Base-by-base conservation (phyloP, 2,797 vertebrate genomes). In the Siniperca scherzeri region DNA sequence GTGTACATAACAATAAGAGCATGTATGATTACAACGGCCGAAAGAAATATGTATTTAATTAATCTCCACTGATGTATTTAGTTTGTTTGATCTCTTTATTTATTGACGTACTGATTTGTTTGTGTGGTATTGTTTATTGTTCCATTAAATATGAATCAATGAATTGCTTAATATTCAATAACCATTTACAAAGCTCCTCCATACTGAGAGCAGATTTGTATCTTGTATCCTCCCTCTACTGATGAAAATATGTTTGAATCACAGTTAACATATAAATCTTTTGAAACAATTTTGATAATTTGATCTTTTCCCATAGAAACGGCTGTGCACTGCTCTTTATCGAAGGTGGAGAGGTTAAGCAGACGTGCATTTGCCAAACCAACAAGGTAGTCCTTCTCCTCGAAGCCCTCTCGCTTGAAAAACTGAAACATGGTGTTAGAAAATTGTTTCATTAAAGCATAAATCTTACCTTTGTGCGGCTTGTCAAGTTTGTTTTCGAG, bases 141-240 rank as follows among this genome's bases (percentile, higher is more conserved):
- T 70, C 13, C 22, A 59, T 67, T 79, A 56, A 53, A 68, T 52
- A 27, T 70, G 6, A 70, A 67, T 62, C 73, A 59, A 27, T 61
- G 10, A 40, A 25, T 56, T 42, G 25, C 16, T 77, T 27, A 27
- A 27, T 27, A 27, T 27, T 62, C 27, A 27, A 27, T 65, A 61
- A 65, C 16, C 6, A 30, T 68, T 70, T 30, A 40, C 36, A 53
- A 62, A 9, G 17, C 60, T 70, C 3, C 30, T 67, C n/a, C 5
- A 62, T 1, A 9, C 52, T 52, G 9, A 64, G 72, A 68, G 21
- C 14, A 64, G 27, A 74, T 74, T 17, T 55, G 22, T 48, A 16
- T 64, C 42, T 22, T 55, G 56, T 70, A 40, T 75, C 21, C 12
- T 17, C 36, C 25, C 44, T 68, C 21, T 61, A 53, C 72, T 64